Conservation (phyloP, 2,113 vertebrate genomes). For the Acanthochromis polyacanthus region DNA sequence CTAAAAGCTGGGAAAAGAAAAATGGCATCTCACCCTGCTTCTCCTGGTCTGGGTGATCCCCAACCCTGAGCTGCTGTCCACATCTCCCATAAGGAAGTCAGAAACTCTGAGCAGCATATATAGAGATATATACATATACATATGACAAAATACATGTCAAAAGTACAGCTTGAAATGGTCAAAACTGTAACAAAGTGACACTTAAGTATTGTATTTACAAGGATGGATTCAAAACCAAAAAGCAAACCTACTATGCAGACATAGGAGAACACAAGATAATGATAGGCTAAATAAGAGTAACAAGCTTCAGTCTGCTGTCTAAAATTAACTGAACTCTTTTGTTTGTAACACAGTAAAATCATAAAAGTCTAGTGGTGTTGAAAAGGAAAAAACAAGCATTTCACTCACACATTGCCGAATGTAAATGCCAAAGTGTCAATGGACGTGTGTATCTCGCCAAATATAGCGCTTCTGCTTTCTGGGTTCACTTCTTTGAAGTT, state of each 20-base stretch:
- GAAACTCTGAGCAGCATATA: constrained; percentile 88
- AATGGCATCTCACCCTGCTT: constrained; percentile 88
- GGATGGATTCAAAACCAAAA: neutral
- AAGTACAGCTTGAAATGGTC: neutral
- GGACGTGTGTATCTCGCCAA: constrained; percentile 92
- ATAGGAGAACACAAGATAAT: neutral
- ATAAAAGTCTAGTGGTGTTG: constrained; percentile 34
- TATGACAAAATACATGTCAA: constrained; percentile 6
- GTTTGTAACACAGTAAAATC: constrained; percentile 12
- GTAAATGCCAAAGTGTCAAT: constrained; percentile 97
- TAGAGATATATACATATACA: neutral
- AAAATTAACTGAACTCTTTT: neutral
- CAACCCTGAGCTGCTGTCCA: constrained; percentile 91
- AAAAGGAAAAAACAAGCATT: constrained; percentile 53
- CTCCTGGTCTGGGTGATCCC: constrained; percentile 90
- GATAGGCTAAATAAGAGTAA: neutral
- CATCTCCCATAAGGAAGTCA: constrained; percentile 99
- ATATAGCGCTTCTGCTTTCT: constrained; percentile 90
- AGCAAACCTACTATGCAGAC: constrained; percentile 2
- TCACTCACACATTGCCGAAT: constrained; percentile 98
- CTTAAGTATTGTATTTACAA: neutral
- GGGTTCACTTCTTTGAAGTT: constrained; percentile 94
- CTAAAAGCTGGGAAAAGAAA: constrained; percentile 12
- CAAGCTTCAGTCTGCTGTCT: constrained; percentile 11
- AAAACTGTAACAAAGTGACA: neutral